Base-by-base conservation (phyloP, 35 echinoderm and acorn worm genomes). In the Anneissia japonica region DNA sequence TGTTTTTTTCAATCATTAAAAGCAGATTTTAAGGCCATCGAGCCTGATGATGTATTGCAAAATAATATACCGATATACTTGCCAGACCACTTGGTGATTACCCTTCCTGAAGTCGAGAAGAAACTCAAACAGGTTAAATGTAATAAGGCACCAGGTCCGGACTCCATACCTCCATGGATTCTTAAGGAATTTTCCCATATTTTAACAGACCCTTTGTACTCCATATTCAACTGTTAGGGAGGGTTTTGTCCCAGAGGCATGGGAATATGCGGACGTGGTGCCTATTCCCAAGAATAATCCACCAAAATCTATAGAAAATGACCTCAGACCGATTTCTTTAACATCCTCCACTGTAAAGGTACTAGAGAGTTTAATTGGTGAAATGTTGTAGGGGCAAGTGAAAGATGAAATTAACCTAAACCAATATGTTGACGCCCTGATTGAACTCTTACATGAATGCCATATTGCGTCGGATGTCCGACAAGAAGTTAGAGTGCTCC, bases 161-260 rank as follows among this genome's bases (percentile, higher is more conserved):
- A 87, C 30, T 34, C n/a, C 34, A 30, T 79, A 5, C 86, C 3
- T 21, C 34, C 74, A 19, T 79, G 86, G 86, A 33, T 87, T 30
- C 35, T 87, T 12, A 36, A 46, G 9, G 86, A 87, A 43, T 31
- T 35, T 46, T 23, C 76, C 26, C 30, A 87, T 31, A 39, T 77
- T 12, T 43, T 87, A 41, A 76, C 51, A 17, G 31, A 31, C 14
- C 86, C 76, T 12, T 29, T 87, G 0, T 77, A 35, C 34, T 38
- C 74, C 26, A 14, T 80, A 87, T 43, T 80, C 38, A 9, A 80
- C 51, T 32, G 34, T 87, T 43, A 77, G 76, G 32, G 76, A 87
- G 30, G 86, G 86, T 43, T 45, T 23, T 16, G 86, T 87, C 36
- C 86, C 86, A 13, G 23, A 35, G 0, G 46, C 10, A 34, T 87